phyloP scores from a whole-genome alignment of 2,113 vertebrate genomes.

The Nyctibius bracteatus region DNA sequence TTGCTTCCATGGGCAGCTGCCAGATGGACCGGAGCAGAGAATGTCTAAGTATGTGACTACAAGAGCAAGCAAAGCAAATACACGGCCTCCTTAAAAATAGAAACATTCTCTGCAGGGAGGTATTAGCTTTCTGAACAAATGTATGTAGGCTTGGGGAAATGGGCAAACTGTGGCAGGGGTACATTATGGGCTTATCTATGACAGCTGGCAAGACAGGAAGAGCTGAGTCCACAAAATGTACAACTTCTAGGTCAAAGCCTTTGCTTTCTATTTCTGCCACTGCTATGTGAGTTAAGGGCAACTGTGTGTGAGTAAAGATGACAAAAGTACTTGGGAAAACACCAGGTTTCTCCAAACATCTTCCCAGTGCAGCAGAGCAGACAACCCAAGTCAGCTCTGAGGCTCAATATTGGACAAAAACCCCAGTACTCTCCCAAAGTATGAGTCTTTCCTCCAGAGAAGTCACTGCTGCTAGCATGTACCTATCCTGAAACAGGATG shows the following conservation, averaged over 20 bases:
- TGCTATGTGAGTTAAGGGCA: background rate
- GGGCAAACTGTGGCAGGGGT: background rate
- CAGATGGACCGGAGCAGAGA: background rate
- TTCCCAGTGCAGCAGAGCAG: background rate
- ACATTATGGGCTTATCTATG: background rate
- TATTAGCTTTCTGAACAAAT: background rate
- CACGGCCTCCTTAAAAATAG: background rate
- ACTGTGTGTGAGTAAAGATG: background rate
- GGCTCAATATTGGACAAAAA: background rate
- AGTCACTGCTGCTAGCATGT: background rate
- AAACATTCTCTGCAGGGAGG: background rate
- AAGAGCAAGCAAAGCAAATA: background rate
- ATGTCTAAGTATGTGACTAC: background rate
- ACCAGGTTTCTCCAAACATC: background rate
- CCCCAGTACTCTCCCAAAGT: background rate
- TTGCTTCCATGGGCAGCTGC: background rate
- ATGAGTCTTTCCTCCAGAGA: background rate
- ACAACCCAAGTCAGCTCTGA: background rate
- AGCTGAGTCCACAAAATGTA: background rate
- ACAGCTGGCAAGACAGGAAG: background rate
- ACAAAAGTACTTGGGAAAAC: background rate
- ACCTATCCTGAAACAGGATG: accelerated
- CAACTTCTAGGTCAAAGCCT: background rate
- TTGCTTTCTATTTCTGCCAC: background rate
- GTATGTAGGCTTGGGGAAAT: background rate